A percentile compares a stretch with the other conserved stretches of the same genome.
These are phyloP conservation scores for Ailurus styani DNA, from an alignment of 2,113 vertebrate species.

Conservation along the genomic window DNA sequence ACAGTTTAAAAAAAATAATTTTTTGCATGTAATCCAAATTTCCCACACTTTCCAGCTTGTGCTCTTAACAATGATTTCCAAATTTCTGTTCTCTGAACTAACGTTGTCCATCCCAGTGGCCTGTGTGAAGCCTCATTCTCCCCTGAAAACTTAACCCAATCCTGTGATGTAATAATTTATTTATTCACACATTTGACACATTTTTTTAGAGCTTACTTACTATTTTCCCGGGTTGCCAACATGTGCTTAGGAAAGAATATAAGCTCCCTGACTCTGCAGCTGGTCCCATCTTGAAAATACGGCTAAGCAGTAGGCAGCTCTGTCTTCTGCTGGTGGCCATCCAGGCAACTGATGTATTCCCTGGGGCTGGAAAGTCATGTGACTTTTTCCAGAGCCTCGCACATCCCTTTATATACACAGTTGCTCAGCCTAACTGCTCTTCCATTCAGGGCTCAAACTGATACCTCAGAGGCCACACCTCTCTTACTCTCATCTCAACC, in stretches of 20 bases:
- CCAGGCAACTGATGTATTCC: not conserved
- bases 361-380: not conserved
- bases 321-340: not conserved
- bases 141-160: not conserved
- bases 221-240: not conserved
- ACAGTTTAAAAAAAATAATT: not conserved
- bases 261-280: not conserved
- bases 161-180: not conserved
- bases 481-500: not conserved
- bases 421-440: not conserved
- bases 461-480: not conserved
- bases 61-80: not conserved
- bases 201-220: not conserved
- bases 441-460: not conserved
- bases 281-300: not conserved
- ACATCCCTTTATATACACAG: not conserved
- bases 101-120: not conserved
- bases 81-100: not conserved
- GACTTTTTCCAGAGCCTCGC: not conserved
- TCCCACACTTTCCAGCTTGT: not conserved
- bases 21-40: not conserved
- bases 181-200: not conserved
- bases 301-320: rapidly evolving
- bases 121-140: not conserved
- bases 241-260: not conserved